Percentiles rank a stretch among this genome's conserved stretches.
phyloP scores from a whole-genome alignment of 2,797 vertebrate species.

The Sebastes itinus region DNA sequence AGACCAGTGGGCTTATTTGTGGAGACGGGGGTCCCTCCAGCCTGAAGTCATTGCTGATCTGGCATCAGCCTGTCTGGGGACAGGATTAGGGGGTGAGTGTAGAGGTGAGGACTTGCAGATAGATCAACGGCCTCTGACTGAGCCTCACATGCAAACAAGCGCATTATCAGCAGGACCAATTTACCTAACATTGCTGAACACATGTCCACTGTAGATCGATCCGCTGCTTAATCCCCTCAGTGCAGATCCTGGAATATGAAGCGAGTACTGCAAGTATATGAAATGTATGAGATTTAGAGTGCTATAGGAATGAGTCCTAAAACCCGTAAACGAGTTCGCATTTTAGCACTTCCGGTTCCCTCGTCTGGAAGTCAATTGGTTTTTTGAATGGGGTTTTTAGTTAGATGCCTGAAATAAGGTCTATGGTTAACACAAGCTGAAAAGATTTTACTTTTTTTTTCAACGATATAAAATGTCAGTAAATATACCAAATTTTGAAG shows the following conservation, averaged over 20 bases:
- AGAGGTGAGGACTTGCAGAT: slow-evolving; percentile 68
- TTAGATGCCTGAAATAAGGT: too few species aligned
- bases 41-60: slow-evolving; percentile 68
- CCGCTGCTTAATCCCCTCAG: slow-evolving; percentile 25
- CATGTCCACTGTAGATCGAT: slow-evolving; percentile 33
- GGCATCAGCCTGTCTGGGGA: slow-evolving; percentile 81
- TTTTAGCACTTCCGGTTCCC: neutral
- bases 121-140: slow-evolving; percentile 64
- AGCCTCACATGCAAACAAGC: slow-evolving; percentile 66
- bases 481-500: too few species aligned
- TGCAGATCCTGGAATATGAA: slow-evolving; percentile 20
- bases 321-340: accelerated
- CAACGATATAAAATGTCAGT: too few species aligned
- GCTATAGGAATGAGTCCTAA: too few species aligned
- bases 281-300: neutral
- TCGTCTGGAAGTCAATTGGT: too few species aligned
- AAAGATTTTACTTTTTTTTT: too few species aligned
- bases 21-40: slow-evolving; percentile 56
- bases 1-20: slow-evolving; percentile 39
- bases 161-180: slow-evolving; percentile 60
- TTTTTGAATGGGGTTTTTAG: too few species aligned
- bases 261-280: slow-evolving; percentile 1
- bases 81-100: slow-evolving; percentile 75
- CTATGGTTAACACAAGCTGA: too few species aligned
- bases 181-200: slow-evolving; percentile 50